Percentiles rank a stretch among this genome's conserved stretches.
Conservation (phyloP, 92 coral and sea anemone genomes). For the Palythoa caribaeorum region DNA sequence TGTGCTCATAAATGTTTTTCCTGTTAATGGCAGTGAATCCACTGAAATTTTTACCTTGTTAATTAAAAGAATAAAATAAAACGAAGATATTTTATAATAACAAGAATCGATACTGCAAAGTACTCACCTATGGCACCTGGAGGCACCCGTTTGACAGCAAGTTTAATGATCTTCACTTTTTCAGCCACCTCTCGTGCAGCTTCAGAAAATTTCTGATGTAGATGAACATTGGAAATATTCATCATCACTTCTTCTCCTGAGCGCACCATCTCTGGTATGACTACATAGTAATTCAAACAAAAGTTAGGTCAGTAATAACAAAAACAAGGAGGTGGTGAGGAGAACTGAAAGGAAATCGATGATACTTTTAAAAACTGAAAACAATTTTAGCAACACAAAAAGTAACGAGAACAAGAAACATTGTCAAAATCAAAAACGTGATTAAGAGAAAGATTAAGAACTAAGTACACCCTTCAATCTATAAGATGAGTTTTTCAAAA, state of each 20-base stretch:
- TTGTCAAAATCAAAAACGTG: too few species aligned
- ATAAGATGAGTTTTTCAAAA: too few species aligned
- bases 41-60: too few species aligned
- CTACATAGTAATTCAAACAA: constrained; percentile 38
- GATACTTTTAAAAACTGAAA: neutral
- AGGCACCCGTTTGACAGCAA: constrained; percentile 78
- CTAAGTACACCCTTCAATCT: too few species aligned
- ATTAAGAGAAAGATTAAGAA: too few species aligned
- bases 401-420: neutral
- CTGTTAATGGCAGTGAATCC: too few species aligned
- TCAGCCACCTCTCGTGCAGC: constrained; percentile 64
- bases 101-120: neutral
- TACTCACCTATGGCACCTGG: constrained; percentile 69
- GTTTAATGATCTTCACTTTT: constrained; percentile 77
- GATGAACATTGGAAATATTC: constrained; percentile 64
- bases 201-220: constrained; percentile 73
- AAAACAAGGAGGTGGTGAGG: neutral
- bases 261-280: constrained; percentile 72
- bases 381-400: neutral
- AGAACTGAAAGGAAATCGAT: neutral
- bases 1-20: too few species aligned
- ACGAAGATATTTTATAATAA: neutral
- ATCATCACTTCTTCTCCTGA: constrained; percentile 74
- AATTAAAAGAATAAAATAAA: neutral
- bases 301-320: neutral